Conservation (phyloP, 2,888 invertebrate genomes). For the Phytoseiulus persimilis region DNA sequence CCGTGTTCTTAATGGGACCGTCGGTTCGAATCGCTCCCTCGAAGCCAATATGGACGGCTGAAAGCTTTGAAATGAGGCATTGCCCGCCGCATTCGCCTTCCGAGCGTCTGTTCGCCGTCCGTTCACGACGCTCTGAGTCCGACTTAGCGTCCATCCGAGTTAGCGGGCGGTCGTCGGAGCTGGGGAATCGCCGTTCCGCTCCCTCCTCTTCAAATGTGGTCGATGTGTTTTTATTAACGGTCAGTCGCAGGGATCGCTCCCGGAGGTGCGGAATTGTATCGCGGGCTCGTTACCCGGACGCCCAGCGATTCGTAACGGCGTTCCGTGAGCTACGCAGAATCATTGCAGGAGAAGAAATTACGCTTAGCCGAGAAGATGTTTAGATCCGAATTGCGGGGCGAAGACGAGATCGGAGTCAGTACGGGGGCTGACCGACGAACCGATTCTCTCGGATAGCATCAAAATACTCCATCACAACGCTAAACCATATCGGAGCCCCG, state of each 20-base stretch:
- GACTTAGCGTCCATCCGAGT: not conserved
- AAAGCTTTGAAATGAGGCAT: not conserved
- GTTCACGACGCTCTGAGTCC: not conserved
- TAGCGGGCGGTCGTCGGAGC: not conserved
- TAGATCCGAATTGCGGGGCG: too few species aligned
- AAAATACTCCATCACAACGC: too few species aligned
- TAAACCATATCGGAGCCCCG: not conserved
- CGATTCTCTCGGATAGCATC: too few species aligned
- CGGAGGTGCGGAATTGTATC: too few species aligned
- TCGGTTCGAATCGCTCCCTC: not conserved
- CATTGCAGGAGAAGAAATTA: too few species aligned
- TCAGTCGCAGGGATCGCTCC: not conserved
- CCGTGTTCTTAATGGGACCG: not conserved
- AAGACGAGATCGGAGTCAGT: too few species aligned
- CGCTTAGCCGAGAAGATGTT: too few species aligned
- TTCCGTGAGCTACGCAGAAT: too few species aligned
- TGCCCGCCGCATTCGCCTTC: not conserved
- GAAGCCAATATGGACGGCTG: not conserved
- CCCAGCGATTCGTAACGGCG: too few species aligned
- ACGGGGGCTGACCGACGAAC: too few species aligned
- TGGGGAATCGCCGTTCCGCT: not conserved
- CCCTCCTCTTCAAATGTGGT: not conserved
- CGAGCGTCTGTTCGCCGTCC: not conserved
- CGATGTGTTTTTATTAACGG: not conserved
- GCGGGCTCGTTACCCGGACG: too few species aligned